A percentile compares a stretch with the other conserved stretches of the same genome.
Conservation (phyloP, 2,797 vertebrate genomes). For the Acipenser ruthenus region DNA sequence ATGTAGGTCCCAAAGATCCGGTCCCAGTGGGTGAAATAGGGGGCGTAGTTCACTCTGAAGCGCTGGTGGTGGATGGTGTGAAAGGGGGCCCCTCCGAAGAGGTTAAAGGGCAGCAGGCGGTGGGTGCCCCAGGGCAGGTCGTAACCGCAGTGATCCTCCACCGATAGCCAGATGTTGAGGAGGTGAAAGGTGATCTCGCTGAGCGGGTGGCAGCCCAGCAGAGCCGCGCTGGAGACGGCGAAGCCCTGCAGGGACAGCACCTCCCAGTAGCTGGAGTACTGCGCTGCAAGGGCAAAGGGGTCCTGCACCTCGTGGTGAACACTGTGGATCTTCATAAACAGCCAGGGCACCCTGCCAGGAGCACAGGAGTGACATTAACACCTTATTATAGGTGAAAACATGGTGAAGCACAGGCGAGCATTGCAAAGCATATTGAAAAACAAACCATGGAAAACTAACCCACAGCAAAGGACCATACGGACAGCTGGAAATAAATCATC, state of each 20-base stretch:
- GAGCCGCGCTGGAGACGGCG: slow-evolving; percentile 38
- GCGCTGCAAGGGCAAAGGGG: slow-evolving; percentile 53
- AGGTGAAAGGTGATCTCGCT: slow-evolving; percentile 58
- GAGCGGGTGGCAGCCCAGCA: slow-evolving; percentile 56
- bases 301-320: slow-evolving; percentile 47
- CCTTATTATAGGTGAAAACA: not conserved
- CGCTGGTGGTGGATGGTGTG: slow-evolving; percentile 55
- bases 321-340: slow-evolving; percentile 48
- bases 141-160: slow-evolving; percentile 66
- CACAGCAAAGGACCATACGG: too few relatives aligned
- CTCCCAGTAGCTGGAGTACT: slow-evolving; percentile 49
- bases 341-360: slow-evolving; percentile 43
- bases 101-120: slow-evolving; percentile 44
- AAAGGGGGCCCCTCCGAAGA: slow-evolving; percentile 48
- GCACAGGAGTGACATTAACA: slow-evolving; percentile 12
- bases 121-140: slow-evolving; percentile 55
- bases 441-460: too few relatives aligned
- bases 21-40: slow-evolving; percentile 70
- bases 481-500: too few relatives aligned
- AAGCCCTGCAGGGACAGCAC: slow-evolving; percentile 55
- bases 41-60: slow-evolving; percentile 51
- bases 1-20: slow-evolving; percentile 49
- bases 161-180: slow-evolving; percentile 60
- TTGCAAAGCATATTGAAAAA: too few relatives aligned
- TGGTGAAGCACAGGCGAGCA: not conserved